A percentile compares a stretch with the other conserved stretches of the same genome.
Evolutionary conservation across 2,797 vertebrate genomes (phyloP).

Genomic region (Sebastes steindachneri): DNA sequence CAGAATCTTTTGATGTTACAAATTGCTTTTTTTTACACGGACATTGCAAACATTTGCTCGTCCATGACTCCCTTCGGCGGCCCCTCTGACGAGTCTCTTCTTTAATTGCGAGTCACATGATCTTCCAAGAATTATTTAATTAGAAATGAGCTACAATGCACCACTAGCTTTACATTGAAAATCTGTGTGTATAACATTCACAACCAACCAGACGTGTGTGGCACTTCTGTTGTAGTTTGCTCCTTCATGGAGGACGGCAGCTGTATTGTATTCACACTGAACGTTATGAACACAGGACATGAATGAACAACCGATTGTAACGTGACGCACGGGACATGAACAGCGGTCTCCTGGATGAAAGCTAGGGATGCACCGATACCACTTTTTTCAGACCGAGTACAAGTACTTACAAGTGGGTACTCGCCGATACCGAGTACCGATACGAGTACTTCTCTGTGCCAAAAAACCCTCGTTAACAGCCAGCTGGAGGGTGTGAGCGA

Average conservation of each 20-base stretch:
- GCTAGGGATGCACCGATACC: no score
- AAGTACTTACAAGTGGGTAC: no score
- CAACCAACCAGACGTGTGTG: neutral
- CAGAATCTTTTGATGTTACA: constrained; percentile 49
- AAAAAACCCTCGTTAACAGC: fast-evolving
- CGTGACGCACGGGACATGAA: no score
- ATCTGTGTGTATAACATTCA: neutral
- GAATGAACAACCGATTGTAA: no score
- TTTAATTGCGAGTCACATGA: neutral
- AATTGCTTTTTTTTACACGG: constrained; percentile 8
- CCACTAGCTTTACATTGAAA: neutral
- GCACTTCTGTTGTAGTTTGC: neutral
- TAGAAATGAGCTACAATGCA: neutral
- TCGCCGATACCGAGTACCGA: no score
- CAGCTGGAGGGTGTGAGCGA: no score
- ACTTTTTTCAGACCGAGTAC: no score
- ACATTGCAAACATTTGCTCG: constrained; percentile 4
- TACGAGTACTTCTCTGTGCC: no score
- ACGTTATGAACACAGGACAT: no score
- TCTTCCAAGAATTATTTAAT: neutral
- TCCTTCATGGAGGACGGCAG: neutral
- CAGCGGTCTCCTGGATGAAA: no score
- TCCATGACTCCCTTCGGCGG: neutral
- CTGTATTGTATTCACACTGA: neutral
- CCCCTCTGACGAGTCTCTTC: neutral